These are phyloP conservation scores for Pseudonaja textilis DNA, from an alignment of 2,113 vertebrate genomes.

Conservation along the genomic window DNA sequence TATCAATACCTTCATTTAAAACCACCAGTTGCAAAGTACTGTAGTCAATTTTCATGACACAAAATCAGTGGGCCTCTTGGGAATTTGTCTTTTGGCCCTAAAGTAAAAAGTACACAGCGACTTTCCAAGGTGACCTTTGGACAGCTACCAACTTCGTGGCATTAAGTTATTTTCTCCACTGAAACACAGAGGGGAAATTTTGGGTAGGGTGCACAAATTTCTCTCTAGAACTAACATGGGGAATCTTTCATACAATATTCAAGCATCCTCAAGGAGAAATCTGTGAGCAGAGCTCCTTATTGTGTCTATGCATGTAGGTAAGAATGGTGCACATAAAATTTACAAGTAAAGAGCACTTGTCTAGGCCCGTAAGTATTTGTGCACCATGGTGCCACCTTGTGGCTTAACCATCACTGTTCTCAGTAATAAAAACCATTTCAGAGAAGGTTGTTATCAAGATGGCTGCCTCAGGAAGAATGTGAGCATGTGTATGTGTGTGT, in stretches of 20 bases:
- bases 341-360: slow-evolving; percentile 52
- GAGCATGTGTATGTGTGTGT: not conserved
- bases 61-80: not conserved
- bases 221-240: not conserved
- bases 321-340: slow-evolving; percentile 38
- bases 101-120: fast-evolving
- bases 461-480: slow-evolving; percentile 54
- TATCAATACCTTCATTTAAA: not conserved
- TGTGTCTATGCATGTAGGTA: slow-evolving; percentile 21
- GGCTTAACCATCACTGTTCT: slow-evolving; percentile 47
- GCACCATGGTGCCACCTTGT: slow-evolving; percentile 67
- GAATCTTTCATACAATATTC: not conserved
- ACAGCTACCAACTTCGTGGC: fast-evolving
- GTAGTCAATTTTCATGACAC: fast-evolving
- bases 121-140: not conserved
- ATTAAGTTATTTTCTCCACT: not conserved
- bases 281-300: slow-evolving; percentile 28
- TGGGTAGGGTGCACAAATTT: not conserved
- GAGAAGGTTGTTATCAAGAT: slow-evolving; percentile 60
- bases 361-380: slow-evolving; percentile 32
- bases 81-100: fast-evolving
- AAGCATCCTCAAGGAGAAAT: slow-evolving; percentile 12
- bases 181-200: fast-evolving
- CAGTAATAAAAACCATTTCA: slow-evolving; percentile 37
- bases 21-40: fast-evolving